These are phyloP conservation scores for Syrista parreyssii DNA, from an alignment of 2,888 invertebrate genomes.

Conservation along the genomic window DNA sequence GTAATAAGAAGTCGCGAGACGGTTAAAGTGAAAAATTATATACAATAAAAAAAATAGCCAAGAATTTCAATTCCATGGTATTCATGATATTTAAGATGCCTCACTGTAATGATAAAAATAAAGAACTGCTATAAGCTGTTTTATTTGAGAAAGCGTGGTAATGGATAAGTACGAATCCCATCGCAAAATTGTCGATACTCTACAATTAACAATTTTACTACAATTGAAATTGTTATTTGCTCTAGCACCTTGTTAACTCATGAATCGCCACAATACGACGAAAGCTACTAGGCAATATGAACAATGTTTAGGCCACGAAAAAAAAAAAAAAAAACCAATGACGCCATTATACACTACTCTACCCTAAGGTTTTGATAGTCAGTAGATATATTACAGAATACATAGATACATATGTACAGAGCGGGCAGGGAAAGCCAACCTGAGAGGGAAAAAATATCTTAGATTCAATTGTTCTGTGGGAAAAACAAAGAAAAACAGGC, in stretches of 20 bases:
- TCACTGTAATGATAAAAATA: background rate
- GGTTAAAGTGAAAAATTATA: background rate
- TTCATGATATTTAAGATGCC: background rate
- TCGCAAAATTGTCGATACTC: background rate
- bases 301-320: background rate
- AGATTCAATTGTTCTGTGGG: background rate
- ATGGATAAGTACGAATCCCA: no score
- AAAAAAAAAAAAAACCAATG: background rate
- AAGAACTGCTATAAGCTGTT: background rate
- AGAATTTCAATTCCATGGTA: background rate
- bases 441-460: background rate
- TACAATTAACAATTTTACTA: background rate
- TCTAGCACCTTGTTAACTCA: background rate
- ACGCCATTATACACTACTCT: background rate
- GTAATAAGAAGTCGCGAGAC: background rate
- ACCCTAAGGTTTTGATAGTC: background rate
- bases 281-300: no score
- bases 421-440: slow-evolving; percentile 17
- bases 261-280: no score
- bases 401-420: slow-evolving; percentile 36
- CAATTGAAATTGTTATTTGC: background rate
- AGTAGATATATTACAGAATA: slow-evolving; percentile 22
- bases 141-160: background rate
- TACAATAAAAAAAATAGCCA: background rate
- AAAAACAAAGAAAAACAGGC: background rate